These are phyloP conservation scores for Dendrocincla fuliginosa DNA, from an alignment of 2,797 vertebrate species.

Conservation along the genomic window DNA sequence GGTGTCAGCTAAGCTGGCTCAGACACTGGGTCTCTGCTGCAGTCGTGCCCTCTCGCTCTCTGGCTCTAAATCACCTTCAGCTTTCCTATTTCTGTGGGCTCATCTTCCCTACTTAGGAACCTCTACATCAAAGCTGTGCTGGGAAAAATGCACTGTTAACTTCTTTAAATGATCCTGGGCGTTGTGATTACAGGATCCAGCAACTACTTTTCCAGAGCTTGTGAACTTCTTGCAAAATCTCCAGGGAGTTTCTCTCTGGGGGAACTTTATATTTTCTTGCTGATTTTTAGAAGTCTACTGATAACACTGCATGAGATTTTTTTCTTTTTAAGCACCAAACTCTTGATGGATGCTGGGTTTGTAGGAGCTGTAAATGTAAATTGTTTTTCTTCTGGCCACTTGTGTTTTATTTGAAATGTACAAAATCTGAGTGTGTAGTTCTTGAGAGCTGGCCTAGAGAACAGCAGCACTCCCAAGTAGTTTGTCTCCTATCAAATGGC, in stretches of 20 bases:
- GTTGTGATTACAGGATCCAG: conserved; percentile 28
- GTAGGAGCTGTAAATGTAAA: conserved; percentile 66
- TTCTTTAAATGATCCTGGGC: not conserved
- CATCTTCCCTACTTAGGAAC: conserved; percentile 5
- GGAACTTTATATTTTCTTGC: conserved; percentile 51
- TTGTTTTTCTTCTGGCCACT: conserved; percentile 73
- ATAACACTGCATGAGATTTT: not conserved
- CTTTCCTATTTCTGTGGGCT: not conserved
- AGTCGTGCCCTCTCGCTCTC: not conserved
- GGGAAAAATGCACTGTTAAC: not conserved
- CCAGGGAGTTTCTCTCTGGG: conserved; percentile 50
- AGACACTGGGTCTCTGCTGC: not conserved
- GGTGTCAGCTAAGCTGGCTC: conserved; percentile 15
- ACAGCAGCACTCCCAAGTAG: conserved; percentile 66
- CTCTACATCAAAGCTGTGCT: conserved; percentile 26
- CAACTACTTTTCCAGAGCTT: conserved; percentile 52
- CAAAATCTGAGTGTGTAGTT: conserved; percentile 72
- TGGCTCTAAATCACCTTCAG: conserved; percentile 36
- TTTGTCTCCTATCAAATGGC: conserved; percentile 78
- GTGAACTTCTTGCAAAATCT: conserved; percentile 55
- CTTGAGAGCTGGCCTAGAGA: conserved; percentile 70
- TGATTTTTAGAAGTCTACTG: conserved; percentile 27
- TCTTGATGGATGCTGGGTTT: conserved; percentile 65
- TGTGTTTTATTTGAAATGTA: conserved; percentile 76
- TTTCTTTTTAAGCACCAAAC: conserved; percentile 15